Evolutionary conservation across 2,797 vertebrate species (phyloP), one percentile per base, ranked within the genome.

Genomic region (Mycteria americana): DNA sequence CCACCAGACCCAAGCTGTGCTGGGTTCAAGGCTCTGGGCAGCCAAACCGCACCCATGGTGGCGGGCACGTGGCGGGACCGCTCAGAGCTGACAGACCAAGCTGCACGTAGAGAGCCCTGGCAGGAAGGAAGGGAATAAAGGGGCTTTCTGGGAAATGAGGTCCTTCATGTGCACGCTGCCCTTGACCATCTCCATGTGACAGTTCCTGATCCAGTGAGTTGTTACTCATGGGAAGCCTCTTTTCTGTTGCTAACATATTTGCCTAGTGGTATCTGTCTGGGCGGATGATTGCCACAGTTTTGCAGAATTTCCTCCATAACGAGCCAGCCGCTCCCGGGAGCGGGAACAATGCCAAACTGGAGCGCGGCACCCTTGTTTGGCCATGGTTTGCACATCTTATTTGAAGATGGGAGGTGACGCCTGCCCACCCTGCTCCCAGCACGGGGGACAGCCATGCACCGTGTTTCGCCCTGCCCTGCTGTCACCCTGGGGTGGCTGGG

Each of bases 251-350:
- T 79, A 5, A 1, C n/a, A 10, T 30, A 31, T 77, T 59, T 51
- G 24, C 37, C 45, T 27, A 13, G 45, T 8, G 31, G 7, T 33
- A 22, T 23, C 54, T 10, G 5, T 22, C 41, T 37, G 37, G 28
- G 24, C 3, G 2, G 11, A 18, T 0, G 1, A 24, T 24, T 53
- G 56, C n/a, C 27, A 41, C 0, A 2, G 43, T 8, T 60, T 8
- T 24, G 39, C 45, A 85, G 53, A 59, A 46, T 65, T 65, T 73
- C 45, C 30, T 70, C 25, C 10, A 1, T 17, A 19, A 70, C 0
- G 1, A 85, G 17, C 60, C 54, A 69, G 63, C 31, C 2, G 0
- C 63, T 75, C 48, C 45, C 0, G 0, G 57, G 45, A 73, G 54
- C 6, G 3, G 63, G 53, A 83, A 41, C 0, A 2, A 23, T 21